Evolutionary conservation across 2,113 vertebrate genomes (phyloP).

Genomic region (Rhombomys opimus): DNA sequence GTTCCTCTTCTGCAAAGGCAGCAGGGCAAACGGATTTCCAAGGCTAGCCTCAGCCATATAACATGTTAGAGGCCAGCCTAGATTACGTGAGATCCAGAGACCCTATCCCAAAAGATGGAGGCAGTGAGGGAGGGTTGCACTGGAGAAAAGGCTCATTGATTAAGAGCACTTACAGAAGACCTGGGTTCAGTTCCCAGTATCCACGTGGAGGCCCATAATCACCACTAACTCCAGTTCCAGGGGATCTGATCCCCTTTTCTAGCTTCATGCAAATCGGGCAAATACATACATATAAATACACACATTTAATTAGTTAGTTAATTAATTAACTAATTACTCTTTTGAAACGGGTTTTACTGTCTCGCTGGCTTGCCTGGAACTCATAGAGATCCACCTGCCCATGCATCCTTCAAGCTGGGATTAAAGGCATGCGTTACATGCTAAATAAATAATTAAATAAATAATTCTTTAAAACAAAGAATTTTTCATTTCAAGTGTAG

Average conservation of each 20-base stretch:
- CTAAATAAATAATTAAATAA: neutral
- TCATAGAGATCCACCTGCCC: neutral
- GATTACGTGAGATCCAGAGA: neutral
- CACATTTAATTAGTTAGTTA: neutral
- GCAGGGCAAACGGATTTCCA: neutral
- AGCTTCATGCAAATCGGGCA: neutral
- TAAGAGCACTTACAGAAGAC: neutral
- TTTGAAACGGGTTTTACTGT: neutral
- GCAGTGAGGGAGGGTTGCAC: neutral
- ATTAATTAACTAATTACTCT: neutral
- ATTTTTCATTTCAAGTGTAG: neutral
- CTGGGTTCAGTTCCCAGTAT: neutral
- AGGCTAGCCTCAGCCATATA: neutral
- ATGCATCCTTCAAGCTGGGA: neutral
- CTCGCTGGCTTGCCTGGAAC: neutral
- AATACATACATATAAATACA: neutral
- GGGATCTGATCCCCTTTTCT: neutral
- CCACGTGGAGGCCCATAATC: neutral
- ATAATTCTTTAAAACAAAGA: neutral
- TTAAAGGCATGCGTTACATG: neutral
- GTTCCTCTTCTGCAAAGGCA: neutral
- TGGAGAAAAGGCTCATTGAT: neutral
- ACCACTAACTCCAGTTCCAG: neutral
- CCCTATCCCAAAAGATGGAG: neutral
- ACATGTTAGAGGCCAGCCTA: neutral